phyloP scores from a whole-genome alignment of 23 tunicate species.

The Botrylloides violaceus region DNA sequence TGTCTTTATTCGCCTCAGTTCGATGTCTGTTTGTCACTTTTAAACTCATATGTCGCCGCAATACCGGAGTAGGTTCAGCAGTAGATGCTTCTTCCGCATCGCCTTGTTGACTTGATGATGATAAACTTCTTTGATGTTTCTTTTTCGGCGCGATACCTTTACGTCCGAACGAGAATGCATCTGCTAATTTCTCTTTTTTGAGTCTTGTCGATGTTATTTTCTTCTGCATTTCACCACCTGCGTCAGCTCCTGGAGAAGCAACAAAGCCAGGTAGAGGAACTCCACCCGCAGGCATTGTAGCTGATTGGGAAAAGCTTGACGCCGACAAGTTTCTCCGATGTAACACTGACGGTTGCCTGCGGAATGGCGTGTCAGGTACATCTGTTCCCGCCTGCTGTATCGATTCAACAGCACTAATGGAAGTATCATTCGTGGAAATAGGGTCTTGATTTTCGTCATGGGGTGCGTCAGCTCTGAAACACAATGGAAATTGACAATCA shows the following conservation, averaged over 20 bases:
- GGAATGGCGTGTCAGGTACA: background rate
- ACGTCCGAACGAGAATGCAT: conserved; percentile 6
- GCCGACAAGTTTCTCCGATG: conserved; percentile 26
- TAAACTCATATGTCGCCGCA: conserved; percentile 9
- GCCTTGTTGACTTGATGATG: conserved; percentile 19
- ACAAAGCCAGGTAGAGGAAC: conserved; percentile 30
- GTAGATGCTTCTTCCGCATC: background rate
- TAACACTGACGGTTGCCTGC: conserved; percentile 23
- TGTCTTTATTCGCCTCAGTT: background rate
- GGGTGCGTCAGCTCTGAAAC: too few species aligned
- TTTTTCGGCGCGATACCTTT: background rate
- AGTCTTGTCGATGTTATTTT: conserved; percentile 2
- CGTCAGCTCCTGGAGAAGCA: background rate
- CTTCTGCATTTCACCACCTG: background rate
- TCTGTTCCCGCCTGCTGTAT: too few species aligned
- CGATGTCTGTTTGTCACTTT: background rate
- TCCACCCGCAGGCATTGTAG: conserved; percentile 33
- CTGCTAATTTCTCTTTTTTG: background rate
- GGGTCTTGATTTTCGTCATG: too few species aligned
- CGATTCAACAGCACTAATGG: too few species aligned
- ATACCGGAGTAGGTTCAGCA: background rate
- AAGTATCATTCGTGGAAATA: too few species aligned
- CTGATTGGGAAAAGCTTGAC: conserved; percentile 13
- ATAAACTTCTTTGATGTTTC: conserved; percentile 24
- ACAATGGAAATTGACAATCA: too few species aligned